Evolutionary conservation across 2,113 vertebrate species (phyloP), one percentile per base, ranked within the genome.

Genomic region (Rhegmatorhina hoffmannsi): DNA sequence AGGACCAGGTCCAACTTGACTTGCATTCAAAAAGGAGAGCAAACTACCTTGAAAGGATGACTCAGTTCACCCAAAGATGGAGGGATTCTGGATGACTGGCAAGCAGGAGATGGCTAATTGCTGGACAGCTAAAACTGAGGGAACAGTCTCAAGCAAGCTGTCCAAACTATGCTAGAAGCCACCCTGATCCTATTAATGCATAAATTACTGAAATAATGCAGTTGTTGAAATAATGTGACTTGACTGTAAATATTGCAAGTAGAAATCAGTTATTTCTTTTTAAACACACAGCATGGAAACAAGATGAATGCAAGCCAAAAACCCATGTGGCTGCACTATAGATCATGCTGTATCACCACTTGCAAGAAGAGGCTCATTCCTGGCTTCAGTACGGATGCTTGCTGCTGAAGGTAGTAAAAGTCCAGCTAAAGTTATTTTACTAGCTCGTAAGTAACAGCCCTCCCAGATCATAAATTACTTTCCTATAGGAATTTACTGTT

Each of bases 341-440:
- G 92, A 86, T 90, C 75, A 70, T 40, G 31, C 19, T 68, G 73
- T 44, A 89, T 50, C 88, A 75, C 68, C 66, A 67, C 11, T 23
- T 56, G 52, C 44, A 75, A 70, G 72, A 67, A 80, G 62, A 92
- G 72, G 38, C 68, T 89, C 17, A 0, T 83, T 94, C 88, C 60
- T 66, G 64, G 55, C 79, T 70, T 44, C 40, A 84, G 79, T 34
- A 25, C 0, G 4, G 58, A 16, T 47, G 16, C 60, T 91, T 92
- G 90, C 82, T 86, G 91, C 90, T 84, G 47, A 75, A 96, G 75
- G 83, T 60, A 81, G 88, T 93, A 92, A 92, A 88, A 88, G 93
- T 88, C 92, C 85, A 86, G 75, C 78, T 75, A 29, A 88, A 94
- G 92, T 93, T 95, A 88, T 94, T 96, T 94, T 96, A 94, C 85